Evolutionary conservation across 2,113 vertebrate genomes (phyloP), one percentile per base, ranked within the genome.

Genomic region (Leiothrix lutea): DNA sequence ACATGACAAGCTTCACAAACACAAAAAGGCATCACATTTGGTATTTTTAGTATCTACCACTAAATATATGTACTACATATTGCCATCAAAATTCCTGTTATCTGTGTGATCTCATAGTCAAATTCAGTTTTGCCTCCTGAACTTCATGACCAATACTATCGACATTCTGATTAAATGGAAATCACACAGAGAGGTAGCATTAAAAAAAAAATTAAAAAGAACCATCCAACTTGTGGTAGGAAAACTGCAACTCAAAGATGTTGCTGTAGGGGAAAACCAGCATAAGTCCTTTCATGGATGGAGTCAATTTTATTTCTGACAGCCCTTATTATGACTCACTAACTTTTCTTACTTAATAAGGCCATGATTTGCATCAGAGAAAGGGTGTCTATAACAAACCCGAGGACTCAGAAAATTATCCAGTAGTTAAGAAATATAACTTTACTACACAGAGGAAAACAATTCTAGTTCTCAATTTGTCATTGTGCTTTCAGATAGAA

Each of bases 341-440:
- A 83, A 73, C 77, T 88, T 93, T 91, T 89, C 33, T 64, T 50
- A 75, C 69, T 88, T 81, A 84, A 10, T 36, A 90, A 94, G n/a
- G 26, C 71, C n/a, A 57, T 0, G 1, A 92, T 90, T 35, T 35
- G 44, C 69, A 86, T 61, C 90, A 86, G 70, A 83, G 42, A 48
- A 90, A 90, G 42, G 3, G 3, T 16, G 7, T 31, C 35, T 67
- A 1, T 15, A 85, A 78, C 74, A 70, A 89, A 50, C 42, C 67
- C 6, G 5, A 88, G 47, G 89, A 95, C 33, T 80, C 8, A 56
- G 23, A 91, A 82, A 72, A 65, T 24, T 48, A 45, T 74, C 58
- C n/a, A 57, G 10, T 36, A 35, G 38, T 19, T 88, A 64, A 79
- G 89, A 87, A 84, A 53, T 6, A 50, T 31, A 91, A 87, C 29